Evolutionary conservation across 1,140 invertebrate genomes (phyloP).

Genomic region (Oncopeltus fasciatus): DNA sequence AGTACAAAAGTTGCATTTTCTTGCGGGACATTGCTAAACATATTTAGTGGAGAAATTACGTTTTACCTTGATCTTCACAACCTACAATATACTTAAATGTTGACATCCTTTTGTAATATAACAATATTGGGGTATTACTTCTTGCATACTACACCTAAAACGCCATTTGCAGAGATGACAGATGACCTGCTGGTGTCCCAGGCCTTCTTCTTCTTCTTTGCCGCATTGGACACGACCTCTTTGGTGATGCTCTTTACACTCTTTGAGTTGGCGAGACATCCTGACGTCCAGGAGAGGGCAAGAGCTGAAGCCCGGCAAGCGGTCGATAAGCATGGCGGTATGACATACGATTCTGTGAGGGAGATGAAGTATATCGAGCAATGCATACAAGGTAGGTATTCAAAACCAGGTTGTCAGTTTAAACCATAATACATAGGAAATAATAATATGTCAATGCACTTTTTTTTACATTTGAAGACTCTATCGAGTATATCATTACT

Average conservation of each 20-base stretch:
- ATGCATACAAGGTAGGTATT: conserved; percentile 36
- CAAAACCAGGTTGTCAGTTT: too few relatives aligned
- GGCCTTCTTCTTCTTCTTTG: conserved; percentile 18
- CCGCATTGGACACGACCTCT: conserved; percentile 20
- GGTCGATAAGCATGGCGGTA: conserved; percentile 29
- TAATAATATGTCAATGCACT: too few relatives aligned
- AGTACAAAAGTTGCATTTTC: not conserved
- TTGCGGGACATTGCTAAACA: not conserved
- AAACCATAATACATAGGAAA: too few relatives aligned
- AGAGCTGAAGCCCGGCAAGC: conserved; percentile 38
- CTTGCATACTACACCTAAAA: not conserved
- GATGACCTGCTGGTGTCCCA: conserved; percentile 23
- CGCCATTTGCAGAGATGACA: conserved; percentile 25
- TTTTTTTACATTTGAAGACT: too few relatives aligned
- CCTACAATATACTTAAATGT: not conserved
- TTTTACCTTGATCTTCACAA: not conserved
- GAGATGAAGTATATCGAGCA: conserved; percentile 42
- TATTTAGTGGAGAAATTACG: not conserved
- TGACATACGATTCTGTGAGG: conserved; percentile 37
- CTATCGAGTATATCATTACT: too few relatives aligned
- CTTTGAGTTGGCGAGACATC: conserved; percentile 20
- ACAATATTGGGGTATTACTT: not conserved
- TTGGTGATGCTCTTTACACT: conserved; percentile 14
- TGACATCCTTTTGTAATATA: not conserved
- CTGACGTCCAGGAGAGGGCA: conserved; percentile 37